Conservation (phyloP, 1,140 invertebrate genomes). For the Megalonaias nervosa region DNA sequence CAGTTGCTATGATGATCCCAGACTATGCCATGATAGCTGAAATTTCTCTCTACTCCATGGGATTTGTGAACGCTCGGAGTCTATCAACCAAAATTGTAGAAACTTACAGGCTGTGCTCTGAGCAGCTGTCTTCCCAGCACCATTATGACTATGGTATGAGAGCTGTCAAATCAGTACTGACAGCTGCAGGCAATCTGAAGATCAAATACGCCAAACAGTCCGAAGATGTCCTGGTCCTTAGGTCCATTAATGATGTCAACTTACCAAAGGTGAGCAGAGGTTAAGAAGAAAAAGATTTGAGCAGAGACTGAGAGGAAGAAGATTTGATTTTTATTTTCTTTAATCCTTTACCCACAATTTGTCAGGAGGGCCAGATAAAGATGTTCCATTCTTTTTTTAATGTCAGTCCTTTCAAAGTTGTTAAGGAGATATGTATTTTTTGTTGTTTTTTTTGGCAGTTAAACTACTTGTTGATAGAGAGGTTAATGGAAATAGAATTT, state of each 20-base stretch:
- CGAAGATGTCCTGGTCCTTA: slow-evolving; percentile 69
- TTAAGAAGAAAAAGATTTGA: too few species aligned
- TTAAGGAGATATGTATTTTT: too few species aligned
- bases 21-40: slow-evolving; percentile 73
- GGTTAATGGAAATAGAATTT: too few species aligned
- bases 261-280: slow-evolving; percentile 67
- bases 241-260: slow-evolving; percentile 72
- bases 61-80: slow-evolving; percentile 69
- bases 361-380: too few species aligned
- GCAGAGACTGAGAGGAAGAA: too few species aligned
- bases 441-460: too few species aligned
- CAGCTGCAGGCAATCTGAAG: slow-evolving; percentile 71
- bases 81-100: slow-evolving; percentile 71
- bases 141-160: slow-evolving; percentile 73
- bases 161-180: slow-evolving; percentile 72
- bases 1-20: slow-evolving; percentile 73
- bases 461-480: too few species aligned
- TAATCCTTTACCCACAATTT: too few species aligned
- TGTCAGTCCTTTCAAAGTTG: too few species aligned
- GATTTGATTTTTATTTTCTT: too few species aligned
- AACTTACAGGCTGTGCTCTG: slow-evolving; percentile 71
- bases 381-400: too few species aligned
- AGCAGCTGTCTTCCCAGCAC: slow-evolving; percentile 72
- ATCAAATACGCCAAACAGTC: slow-evolving; percentile 68
- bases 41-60: slow-evolving; percentile 72